Percentiles rank a stretch among this genome's conserved stretches.
These are phyloP conservation scores for Helleia helle DNA, from an alignment of 2,888 invertebrate genomes.

Conservation along the genomic window DNA sequence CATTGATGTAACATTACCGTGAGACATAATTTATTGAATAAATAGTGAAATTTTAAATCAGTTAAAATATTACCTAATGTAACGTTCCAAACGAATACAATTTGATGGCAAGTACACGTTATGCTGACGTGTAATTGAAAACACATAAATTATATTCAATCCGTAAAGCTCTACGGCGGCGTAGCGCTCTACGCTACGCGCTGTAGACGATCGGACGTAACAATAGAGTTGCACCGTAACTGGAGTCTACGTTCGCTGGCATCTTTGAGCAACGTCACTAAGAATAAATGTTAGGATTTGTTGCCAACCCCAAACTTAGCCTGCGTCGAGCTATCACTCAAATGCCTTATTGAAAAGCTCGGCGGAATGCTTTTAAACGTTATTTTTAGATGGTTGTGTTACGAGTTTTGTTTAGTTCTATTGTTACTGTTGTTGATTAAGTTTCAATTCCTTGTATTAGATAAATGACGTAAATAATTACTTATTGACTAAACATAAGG, in stretches of 20 bases:
- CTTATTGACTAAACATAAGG: too few species aligned
- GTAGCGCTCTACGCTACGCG: too few species aligned
- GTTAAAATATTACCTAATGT: too few species aligned
- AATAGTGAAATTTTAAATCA: too few species aligned
- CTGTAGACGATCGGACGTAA: slow-evolving; percentile 38
- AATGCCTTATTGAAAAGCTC: slow-evolving; percentile 19
- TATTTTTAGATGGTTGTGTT: not conserved
- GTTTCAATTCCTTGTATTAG: too few species aligned
- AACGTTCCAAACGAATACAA: too few species aligned
- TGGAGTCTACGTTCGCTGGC: slow-evolving; percentile 32
- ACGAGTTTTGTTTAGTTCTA: not conserved
- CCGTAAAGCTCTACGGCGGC: slow-evolving; percentile 6
- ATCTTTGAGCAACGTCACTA: slow-evolving; percentile 51
- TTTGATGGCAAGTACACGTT: too few species aligned
- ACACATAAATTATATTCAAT: slow-evolving; percentile 7
- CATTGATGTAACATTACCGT: too few species aligned
- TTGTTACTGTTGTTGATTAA: not conserved
- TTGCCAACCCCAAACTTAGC: slow-evolving; percentile 31
- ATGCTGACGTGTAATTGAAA: slow-evolving; percentile 1
- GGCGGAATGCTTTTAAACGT: not conserved
- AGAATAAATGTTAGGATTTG: slow-evolving; percentile 39
- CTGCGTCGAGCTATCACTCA: slow-evolving; percentile 31
- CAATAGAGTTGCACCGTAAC: slow-evolving; percentile 43
- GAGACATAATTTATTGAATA: too few species aligned
- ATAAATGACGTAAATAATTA: too few species aligned